Evolutionary conservation across 2,113 vertebrate genomes (phyloP), one percentile per base, ranked within the genome.

Genomic region (Acinonyx jubatus): DNA sequence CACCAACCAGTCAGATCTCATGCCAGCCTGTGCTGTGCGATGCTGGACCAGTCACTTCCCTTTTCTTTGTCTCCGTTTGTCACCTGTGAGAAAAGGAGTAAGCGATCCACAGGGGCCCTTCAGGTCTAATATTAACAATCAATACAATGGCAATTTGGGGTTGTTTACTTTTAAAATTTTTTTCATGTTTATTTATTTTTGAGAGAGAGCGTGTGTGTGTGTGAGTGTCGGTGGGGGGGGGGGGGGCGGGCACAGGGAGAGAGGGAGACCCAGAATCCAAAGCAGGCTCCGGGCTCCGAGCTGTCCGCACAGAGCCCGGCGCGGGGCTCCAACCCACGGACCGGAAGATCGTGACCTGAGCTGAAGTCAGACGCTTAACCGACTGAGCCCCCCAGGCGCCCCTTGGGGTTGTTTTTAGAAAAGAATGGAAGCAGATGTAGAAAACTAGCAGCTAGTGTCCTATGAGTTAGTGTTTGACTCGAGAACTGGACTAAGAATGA

Each of bases 381-480:
- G 45, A 45, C 45, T 45, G 45, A 45, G 45, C 45, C 45, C 45
- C 45, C 45, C 45, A 9, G 45, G 45, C 45, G 1, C 45, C 45
- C 45, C 45, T 45, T 45, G 45, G 45, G 45, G 45, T 45, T 45
- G 45, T 45, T 45, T 45, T 45, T 45, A n/a, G 61, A 76, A 86
- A 79, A 80, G 31, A 89, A 88, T 12, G 27, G 76, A 85, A 92
- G 27, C n/a, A 76, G 65, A 36, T 92, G 69, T 27, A 63, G 29
- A 80, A 69, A 97, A 94, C 73, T 13, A 92, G n/a, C 15, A 96
- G 48, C 63, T 38, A 38, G 36, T 38, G 36, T 79, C 82, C 57
- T 31, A 50, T 81, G 69, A 93, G 41, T 86, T 81, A 86, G 25
- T 91, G 69, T 84, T 95, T 94, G 52, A 88, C 65, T 65, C 91